Evolutionary conservation across 2,113 vertebrate species (phyloP).

Genomic region (Triplophysa siluroides): DNA sequence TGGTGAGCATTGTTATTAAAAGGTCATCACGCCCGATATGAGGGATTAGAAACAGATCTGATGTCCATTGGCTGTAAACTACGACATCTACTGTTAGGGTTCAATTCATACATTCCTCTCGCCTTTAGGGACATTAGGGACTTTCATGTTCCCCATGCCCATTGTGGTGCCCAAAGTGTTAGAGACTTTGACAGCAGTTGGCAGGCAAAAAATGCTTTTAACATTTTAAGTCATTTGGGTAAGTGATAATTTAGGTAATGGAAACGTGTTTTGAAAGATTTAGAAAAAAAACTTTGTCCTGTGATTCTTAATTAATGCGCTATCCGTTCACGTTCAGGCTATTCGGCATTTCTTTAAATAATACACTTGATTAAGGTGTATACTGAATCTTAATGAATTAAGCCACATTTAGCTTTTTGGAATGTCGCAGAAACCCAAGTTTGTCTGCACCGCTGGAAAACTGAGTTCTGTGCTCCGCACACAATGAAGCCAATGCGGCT

Average conservation of each 20-base stretch:
- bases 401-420: too few species aligned
- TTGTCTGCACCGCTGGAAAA: too few species aligned
- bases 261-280: background rate
- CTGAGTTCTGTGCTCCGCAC: too few species aligned
- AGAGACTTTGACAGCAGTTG: background rate
- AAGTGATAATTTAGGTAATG: conserved; percentile 25
- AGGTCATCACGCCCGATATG: conserved; percentile 58
- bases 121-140: conserved; percentile 20
- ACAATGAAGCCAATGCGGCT: too few species aligned
- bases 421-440: too few species aligned
- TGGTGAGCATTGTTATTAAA: conserved; percentile 62
- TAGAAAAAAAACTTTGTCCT: background rate
- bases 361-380: too few species aligned
- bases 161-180: background rate
- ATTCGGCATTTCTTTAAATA: too few species aligned
- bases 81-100: conserved; percentile 39
- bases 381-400: too few species aligned
- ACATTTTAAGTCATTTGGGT: conserved; percentile 23
- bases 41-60: conserved; percentile 60
- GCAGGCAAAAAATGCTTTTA: background rate
- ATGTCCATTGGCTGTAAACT: conserved; percentile 45
- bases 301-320: too few species aligned
- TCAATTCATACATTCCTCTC: conserved; percentile 11
- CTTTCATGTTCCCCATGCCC: conserved; percentile 13
- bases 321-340: too few species aligned